Conservation (phyloP, 2,113 vertebrate genomes). For the Coregonus clupeaformis region DNA sequence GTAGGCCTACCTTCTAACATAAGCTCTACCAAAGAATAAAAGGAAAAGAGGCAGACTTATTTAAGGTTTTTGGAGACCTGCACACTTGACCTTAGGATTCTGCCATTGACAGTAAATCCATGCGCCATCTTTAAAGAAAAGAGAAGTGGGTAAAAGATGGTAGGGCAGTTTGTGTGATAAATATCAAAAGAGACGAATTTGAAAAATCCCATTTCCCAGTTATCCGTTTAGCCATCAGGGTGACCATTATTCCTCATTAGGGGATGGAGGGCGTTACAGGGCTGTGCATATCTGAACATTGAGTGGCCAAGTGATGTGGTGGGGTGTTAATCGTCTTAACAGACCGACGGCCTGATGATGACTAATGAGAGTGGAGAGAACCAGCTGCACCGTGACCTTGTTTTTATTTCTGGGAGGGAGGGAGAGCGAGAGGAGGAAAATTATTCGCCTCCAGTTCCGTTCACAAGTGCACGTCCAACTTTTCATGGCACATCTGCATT, state of each 20-base stretch:
- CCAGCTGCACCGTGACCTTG: conserved; percentile 55
- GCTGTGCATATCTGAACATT: conserved; percentile 29
- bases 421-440: conserved; percentile 1
- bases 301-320: conserved; percentile 61
- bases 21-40: conserved; percentile 6
- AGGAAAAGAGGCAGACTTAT: not conserved
- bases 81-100: not conserved
- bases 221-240: conserved; percentile 32
- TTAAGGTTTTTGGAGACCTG: conserved; percentile 1
- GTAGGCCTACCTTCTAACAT: not conserved
- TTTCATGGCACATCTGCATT: not conserved
- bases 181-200: conserved; percentile 25
- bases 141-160: not conserved
- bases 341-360: conserved; percentile 40
- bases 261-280: conserved; percentile 36
- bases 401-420: conserved; percentile 44
- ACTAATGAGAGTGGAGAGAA: conserved; percentile 32
- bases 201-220: conserved; percentile 10
- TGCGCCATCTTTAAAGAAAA: not conserved
- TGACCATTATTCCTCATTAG: conserved; percentile 56
- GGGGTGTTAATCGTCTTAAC: conserved; percentile 49
- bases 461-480: not conserved
- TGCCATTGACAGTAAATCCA: not conserved
- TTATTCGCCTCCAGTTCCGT: conserved; percentile 4
- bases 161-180: conserved; percentile 14